Percentiles rank a stretch among this genome's conserved stretches.
Evolutionary conservation across 2,797 vertebrate species (phyloP).

Genomic region (Ctenosaura bakeri): DNA sequence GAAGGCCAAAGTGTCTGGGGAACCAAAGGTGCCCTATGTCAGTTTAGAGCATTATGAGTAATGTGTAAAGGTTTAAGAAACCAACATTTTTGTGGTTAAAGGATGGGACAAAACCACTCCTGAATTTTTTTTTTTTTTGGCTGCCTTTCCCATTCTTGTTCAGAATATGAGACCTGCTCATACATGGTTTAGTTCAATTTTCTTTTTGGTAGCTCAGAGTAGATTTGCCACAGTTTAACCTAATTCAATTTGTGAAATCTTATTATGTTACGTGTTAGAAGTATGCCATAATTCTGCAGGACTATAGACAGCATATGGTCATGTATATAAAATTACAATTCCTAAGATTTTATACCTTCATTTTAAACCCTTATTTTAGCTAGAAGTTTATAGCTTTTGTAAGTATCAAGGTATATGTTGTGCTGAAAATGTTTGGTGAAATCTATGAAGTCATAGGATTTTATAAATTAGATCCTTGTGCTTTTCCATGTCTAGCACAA

Average conservation of each 20-base stretch:
- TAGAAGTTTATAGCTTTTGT: not conserved
- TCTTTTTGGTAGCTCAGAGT: not conserved
- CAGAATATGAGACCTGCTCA: not conserved
- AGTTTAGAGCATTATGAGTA: not conserved
- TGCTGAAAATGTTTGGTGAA: not conserved
- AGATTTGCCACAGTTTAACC: not conserved
- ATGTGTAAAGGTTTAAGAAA: not conserved
- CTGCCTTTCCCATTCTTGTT: not conserved
- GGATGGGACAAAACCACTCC: not conserved
- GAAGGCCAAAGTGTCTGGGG: too few relatives aligned
- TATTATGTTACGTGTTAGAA: too few relatives aligned
- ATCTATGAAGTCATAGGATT: not conserved
- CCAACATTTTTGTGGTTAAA: not conserved
- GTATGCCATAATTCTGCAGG: not conserved
- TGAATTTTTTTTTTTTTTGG: not conserved
- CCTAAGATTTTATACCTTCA: not conserved
- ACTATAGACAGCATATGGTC: not conserved
- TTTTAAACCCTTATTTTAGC: not conserved
- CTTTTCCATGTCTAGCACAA: not conserved
- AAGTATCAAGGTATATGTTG: not conserved
- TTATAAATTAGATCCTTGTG: not conserved
- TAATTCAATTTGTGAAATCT: not conserved
- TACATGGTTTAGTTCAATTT: too few relatives aligned
- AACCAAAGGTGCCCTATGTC: not conserved
- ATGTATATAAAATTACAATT: not conserved